Base-by-base conservation (phyloP, 2,888 invertebrate genomes). In the Ecliptopera silaceata region DNA sequence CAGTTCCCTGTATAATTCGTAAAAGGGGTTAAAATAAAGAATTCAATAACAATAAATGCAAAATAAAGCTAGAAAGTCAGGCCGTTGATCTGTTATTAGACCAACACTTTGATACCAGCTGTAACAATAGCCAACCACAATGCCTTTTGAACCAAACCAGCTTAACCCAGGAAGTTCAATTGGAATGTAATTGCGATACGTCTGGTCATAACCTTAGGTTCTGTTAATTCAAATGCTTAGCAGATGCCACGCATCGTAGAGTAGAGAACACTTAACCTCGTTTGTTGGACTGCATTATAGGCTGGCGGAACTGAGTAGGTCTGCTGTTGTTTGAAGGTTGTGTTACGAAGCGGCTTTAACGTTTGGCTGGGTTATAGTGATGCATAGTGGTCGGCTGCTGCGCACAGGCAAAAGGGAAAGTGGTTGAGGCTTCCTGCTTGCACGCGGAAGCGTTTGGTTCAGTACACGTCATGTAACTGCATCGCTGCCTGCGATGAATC, bases 401-500 rank as follows among this genome's bases (percentile, higher is more conserved):
- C 86, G 86, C 84, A 72, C 83, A 75, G 86, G 88, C 86, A 88
- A 91, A 90, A 90, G 89, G 88, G 90, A 91, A 91, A 91, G 90
- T 90, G 86, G 74, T 75, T 72, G 76, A 73, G 61, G 82, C 83
- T 91, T 90, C 90, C 90, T 90, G 89, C 85, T 90, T 74, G 80
- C 83, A 84, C 84, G 83, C 89, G 90, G 90, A 91, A 90, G 84
- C 75, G 82, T 80, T 85, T 77, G 78, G 81, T 77, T 78, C 58
- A 78, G 75, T 71, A 77, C 77, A 82, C 86, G 84, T 86, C 84
- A 80, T 84, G 82, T 86, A 86, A 85, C 84, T 82, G 80, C 80
- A 80, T 77, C 75, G 78, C 81, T 58, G 57, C 34, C 32, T 58
- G 50, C 69, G 64, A 58, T 57, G 65, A 58, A 61, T 61, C 59